Evolutionary conservation across 2,113 vertebrate genomes (phyloP).

Genomic region (Sisor rabdophorus): DNA sequence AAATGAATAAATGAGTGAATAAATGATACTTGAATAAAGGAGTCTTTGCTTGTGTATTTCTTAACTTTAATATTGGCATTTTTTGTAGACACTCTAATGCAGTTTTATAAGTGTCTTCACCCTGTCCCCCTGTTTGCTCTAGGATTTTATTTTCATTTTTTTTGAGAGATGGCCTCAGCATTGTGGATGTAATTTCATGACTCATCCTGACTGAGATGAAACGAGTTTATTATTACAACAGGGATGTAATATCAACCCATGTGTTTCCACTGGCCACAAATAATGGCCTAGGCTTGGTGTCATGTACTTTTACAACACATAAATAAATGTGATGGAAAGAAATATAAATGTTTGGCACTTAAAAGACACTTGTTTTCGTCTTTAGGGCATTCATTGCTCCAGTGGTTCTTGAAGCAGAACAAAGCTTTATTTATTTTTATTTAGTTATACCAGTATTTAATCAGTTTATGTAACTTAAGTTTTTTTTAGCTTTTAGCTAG

Average conservation of each 20-base stretch:
- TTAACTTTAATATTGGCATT: conserved; percentile 37
- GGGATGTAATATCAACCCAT: conserved; percentile 65
- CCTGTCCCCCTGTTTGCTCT: conserved; percentile 40
- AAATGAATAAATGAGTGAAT: background rate
- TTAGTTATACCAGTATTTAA: background rate
- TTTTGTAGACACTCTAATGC: conserved; percentile 6
- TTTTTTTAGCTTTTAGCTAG: background rate
- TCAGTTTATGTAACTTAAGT: background rate
- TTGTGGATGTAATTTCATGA: conserved; percentile 66
- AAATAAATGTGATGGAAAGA: background rate
- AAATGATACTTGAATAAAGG: no score
- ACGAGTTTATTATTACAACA: conserved; percentile 65
- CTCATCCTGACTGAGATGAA: conserved; percentile 51
- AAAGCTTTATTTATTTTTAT: background rate
- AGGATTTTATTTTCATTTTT: conserved; percentile 57
- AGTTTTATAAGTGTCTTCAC: conserved; percentile 28
- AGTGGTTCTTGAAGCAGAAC: background rate
- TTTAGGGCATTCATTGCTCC: conserved; percentile 49
- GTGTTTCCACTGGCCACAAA: conserved; percentile 55
- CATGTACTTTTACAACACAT: conserved; percentile 48
- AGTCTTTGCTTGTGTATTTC: no score
- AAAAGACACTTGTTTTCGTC: conserved; percentile 35
- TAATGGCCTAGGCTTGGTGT: conserved; percentile 57
- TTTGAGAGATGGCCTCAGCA: conserved; percentile 56
- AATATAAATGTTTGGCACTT: conserved; percentile 32